phyloP scores from a whole-genome alignment of 2,113 vertebrate genomes.

The Heterotilapia buettikoferi region DNA sequence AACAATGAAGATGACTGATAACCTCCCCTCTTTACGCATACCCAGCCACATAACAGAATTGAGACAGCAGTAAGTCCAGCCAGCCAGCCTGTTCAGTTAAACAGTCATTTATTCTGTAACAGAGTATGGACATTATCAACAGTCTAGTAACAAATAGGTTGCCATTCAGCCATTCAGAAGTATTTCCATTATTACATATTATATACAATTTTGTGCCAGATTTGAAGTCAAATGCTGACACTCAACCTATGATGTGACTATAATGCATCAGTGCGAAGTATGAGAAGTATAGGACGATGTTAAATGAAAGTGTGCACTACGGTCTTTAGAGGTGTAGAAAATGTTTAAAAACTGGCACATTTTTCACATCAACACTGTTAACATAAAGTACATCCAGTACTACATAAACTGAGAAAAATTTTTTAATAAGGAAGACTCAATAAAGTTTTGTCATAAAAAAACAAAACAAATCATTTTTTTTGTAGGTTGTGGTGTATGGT shows the following conservation, averaged over 20 bases:
- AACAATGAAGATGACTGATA: background rate
- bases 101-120: conserved; percentile 49
- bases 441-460: background rate
- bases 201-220: conserved; percentile 1
- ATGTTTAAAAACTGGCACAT: background rate
- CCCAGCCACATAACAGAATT: background rate
- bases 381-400: background rate
- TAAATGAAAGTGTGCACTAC: background rate
- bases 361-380: background rate
- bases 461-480: background rate
- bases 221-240: background rate
- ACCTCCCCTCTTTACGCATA: background rate
- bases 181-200: background rate
- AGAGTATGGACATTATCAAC: conserved; percentile 9
- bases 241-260: background rate
- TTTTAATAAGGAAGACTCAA: conserved; percentile 41
- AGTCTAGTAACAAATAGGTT: conserved; percentile 16
- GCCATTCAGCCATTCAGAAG: conserved; percentile 20
- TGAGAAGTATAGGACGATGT: background rate
- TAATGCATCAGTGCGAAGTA: background rate
- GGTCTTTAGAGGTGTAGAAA: background rate
- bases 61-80: background rate
- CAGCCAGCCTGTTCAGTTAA: background rate
- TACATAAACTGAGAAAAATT: background rate
- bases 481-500: background rate